phyloP scores from a whole-genome alignment of 92 coral and sea anemone genomes.

The Zoanthus gigantus region DNA sequence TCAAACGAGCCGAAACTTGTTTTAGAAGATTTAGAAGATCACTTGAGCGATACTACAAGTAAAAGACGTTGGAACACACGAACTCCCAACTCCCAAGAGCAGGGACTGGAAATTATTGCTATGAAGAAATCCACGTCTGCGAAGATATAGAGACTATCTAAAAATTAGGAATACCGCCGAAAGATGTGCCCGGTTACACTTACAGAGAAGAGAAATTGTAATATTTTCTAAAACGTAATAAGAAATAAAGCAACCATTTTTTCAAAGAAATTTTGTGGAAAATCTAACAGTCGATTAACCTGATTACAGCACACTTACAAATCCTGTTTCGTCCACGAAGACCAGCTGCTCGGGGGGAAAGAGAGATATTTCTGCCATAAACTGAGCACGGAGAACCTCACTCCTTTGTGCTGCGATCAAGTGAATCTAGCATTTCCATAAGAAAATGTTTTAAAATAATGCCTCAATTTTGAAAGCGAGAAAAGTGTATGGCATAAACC shows the following conservation, averaged over 20 bases:
- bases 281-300: neutral
- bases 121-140: too few species aligned
- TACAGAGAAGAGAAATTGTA: neutral
- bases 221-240: neutral
- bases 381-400: slow-evolving; percentile 52
- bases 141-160: too few species aligned
- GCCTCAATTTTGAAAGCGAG: slow-evolving; percentile 1
- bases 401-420: slow-evolving; percentile 53
- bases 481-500: slow-evolving; percentile 2
- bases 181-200: neutral
- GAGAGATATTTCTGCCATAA: slow-evolving; percentile 54
- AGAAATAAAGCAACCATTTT: neutral
- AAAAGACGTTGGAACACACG: too few species aligned
- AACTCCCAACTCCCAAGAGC: too few species aligned
- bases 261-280: neutral
- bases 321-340: slow-evolving; percentile 72
- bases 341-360: slow-evolving; percentile 65
- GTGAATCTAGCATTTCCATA: slow-evolving; percentile 34
- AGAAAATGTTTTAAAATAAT: neutral
- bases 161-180: neutral
- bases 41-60: too few species aligned
- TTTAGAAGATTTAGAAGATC: too few species aligned
- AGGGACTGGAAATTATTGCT: too few species aligned
- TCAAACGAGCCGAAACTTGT: too few species aligned
- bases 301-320: slow-evolving; percentile 49